Percentiles rank a stretch among this genome's conserved stretches.
Evolutionary conservation across 2,113 vertebrate species (phyloP).

Genomic region (Eubucco bourcierii): DNA sequence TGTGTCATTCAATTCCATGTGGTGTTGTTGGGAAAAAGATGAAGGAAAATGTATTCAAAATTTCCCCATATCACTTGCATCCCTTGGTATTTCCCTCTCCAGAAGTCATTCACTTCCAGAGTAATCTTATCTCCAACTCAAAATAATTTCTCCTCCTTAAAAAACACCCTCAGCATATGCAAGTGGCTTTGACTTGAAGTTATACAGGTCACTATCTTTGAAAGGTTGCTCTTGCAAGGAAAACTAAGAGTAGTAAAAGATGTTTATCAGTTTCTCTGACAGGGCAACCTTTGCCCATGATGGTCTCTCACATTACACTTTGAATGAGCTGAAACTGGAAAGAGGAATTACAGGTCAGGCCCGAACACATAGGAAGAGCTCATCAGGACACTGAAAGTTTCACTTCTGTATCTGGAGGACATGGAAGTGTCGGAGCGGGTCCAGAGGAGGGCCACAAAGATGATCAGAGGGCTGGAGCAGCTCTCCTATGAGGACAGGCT

Average conservation of each 20-base stretch:
- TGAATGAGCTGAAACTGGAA: neutral
- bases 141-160: neutral
- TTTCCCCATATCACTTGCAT: neutral
- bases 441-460: no score
- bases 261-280: neutral
- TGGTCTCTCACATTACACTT: neutral
- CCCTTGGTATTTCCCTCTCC: neutral
- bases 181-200: neutral
- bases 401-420: neutral
- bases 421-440: no score
- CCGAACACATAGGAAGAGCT: neutral
- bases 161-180: neutral
- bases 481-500: no score
- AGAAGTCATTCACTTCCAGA: neutral
- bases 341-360: neutral
- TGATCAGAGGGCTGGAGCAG: no score
- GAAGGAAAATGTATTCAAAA: conserved; percentile 31
- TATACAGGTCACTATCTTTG: neutral
- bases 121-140: neutral
- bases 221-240: neutral
- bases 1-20: neutral
- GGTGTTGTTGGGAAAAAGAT: neutral
- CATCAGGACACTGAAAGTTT: neutral
- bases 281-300: neutral
- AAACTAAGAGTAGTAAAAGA: neutral